These are phyloP conservation scores for Melanotaenia nigrans DNA, from an alignment of 2,797 vertebrate genomes.

Conservation along the genomic window DNA sequence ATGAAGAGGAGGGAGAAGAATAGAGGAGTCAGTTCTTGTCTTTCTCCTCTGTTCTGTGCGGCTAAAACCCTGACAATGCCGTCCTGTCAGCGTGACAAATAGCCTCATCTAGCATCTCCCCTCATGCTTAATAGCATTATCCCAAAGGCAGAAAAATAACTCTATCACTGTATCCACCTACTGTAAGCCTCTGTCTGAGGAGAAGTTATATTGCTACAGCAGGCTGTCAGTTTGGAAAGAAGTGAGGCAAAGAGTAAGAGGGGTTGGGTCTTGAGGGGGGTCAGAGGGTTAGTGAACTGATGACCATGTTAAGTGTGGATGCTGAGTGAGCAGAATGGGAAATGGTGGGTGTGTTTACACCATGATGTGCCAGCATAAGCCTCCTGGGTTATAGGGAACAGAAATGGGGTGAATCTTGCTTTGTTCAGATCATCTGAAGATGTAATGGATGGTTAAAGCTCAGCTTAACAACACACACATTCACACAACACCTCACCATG, in stretches of 20 bases:
- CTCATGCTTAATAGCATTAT: slow-evolving; percentile 82
- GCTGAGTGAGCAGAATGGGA: slow-evolving; percentile 60
- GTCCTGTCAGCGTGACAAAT: slow-evolving; percentile 82
- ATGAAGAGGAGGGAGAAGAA: slow-evolving; percentile 68
- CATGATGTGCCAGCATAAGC: slow-evolving; percentile 11
- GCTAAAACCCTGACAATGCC: slow-evolving; percentile 80
- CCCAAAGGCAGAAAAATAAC: slow-evolving; percentile 74
- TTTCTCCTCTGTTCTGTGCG: slow-evolving; percentile 65
- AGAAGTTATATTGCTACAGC: slow-evolving; percentile 24
- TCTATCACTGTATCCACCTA: slow-evolving; percentile 74
- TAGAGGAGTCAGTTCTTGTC: slow-evolving; percentile 65
- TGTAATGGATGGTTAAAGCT: slow-evolving; percentile 39
- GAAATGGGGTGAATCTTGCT: slow-evolving; percentile 18
- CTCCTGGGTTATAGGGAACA: slow-evolving; percentile 27
- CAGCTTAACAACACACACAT: slow-evolving; percentile 16
- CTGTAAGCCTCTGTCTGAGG: slow-evolving; percentile 53
- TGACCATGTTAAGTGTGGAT: slow-evolving; percentile 65
- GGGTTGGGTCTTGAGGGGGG: slow-evolving; percentile 25
- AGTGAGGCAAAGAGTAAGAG: slow-evolving; percentile 48
- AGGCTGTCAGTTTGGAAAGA: slow-evolving; percentile 37
- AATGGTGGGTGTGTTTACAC: slow-evolving; percentile 38
- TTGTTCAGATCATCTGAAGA: slow-evolving; percentile 15
- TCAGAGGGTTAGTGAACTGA: slow-evolving; percentile 64
- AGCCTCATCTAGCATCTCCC: slow-evolving; percentile 78
- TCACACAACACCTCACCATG: slow-evolving; percentile 8